phyloP scores from a whole-genome alignment of 2,113 vertebrate genomes.

The Sinocyclocheilus grahami region DNA sequence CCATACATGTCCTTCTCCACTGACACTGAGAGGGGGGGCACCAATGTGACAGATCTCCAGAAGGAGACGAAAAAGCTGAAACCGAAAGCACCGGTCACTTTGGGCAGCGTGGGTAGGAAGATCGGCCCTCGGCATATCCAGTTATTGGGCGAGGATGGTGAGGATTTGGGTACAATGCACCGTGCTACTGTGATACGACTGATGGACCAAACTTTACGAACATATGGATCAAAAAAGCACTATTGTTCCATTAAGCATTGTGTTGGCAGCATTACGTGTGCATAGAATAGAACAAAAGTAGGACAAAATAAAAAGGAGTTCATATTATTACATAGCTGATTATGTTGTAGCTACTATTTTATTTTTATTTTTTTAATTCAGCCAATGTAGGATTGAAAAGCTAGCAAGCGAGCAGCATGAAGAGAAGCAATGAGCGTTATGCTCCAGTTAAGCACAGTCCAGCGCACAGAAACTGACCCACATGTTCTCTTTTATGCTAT shows the following conservation, averaged over 20 bases:
- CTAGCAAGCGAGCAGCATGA: conserved; percentile 63
- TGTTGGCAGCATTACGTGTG: not conserved
- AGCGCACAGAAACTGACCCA: conserved; percentile 65
- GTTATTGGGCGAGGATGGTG: conserved; percentile 78
- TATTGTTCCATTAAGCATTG: not conserved
- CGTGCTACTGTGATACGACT: conserved; percentile 80
- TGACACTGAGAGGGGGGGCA: conserved; percentile 28
- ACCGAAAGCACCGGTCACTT: conserved; percentile 41
- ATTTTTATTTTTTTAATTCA: too few species aligned
- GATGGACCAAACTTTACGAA: conserved; percentile 50
- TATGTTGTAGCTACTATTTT: too few species aligned
- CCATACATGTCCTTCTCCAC: conserved; percentile 65
- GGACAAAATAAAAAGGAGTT: not conserved
- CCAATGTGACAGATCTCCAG: not conserved
- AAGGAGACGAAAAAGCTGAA: conserved; percentile 68
- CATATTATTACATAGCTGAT: too few species aligned
- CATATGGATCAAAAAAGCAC: not conserved
- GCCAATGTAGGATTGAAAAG: not conserved
- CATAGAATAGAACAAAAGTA: not conserved
- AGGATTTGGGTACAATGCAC: conserved; percentile 84
- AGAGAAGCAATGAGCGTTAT: conserved; percentile 62
- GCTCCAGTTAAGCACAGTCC: conserved; percentile 76
- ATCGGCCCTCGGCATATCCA: conserved; percentile 81
- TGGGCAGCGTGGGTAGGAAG: conserved; percentile 81
- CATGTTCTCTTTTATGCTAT: conserved; percentile 51